phyloP scores from a whole-genome alignment of 2,888 invertebrate genomes.

The Elegia similella region DNA sequence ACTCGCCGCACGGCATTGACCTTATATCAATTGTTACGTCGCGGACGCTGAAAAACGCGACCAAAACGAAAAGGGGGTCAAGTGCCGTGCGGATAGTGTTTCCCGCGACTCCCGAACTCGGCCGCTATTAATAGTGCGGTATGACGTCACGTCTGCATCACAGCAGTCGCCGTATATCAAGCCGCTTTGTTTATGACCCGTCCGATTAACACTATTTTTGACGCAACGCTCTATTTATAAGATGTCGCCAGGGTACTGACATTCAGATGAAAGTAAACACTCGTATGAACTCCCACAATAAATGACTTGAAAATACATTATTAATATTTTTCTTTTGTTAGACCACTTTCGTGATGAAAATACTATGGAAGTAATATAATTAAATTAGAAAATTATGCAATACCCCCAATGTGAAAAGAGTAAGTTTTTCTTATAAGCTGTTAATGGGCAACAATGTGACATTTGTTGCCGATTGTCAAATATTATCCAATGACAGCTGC shows the following conservation, averaged over 20 bases:
- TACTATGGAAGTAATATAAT: no score
- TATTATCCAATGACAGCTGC: no score
- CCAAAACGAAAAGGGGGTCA: constrained; percentile 60
- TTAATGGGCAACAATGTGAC: no score
- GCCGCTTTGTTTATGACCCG: constrained; percentile 65
- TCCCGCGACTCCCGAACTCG: constrained; percentile 44
- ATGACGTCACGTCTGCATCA: constrained; percentile 68
- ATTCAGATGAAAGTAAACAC: background rate
- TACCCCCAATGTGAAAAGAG: no score
- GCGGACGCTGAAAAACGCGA: constrained; percentile 44
- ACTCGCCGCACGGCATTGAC: constrained; percentile 67
- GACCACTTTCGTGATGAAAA: no score
- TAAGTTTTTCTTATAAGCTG: no score
- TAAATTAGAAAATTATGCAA: no score
- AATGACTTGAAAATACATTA: constrained; percentile 20
- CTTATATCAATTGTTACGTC: constrained; percentile 55
- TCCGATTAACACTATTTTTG: constrained; percentile 53
- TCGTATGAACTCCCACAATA: constrained; percentile 23
- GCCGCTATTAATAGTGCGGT: constrained; percentile 42
- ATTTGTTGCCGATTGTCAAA: no score
- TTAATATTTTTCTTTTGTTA: no score
- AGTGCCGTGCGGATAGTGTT: constrained; percentile 66
- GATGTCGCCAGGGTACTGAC: constrained; percentile 32
- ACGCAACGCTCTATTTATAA: constrained; percentile 39
- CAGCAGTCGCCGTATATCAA: constrained; percentile 60